Conservation (phyloP, 2,888 invertebrate genomes). For the Apeira syringaria region DNA sequence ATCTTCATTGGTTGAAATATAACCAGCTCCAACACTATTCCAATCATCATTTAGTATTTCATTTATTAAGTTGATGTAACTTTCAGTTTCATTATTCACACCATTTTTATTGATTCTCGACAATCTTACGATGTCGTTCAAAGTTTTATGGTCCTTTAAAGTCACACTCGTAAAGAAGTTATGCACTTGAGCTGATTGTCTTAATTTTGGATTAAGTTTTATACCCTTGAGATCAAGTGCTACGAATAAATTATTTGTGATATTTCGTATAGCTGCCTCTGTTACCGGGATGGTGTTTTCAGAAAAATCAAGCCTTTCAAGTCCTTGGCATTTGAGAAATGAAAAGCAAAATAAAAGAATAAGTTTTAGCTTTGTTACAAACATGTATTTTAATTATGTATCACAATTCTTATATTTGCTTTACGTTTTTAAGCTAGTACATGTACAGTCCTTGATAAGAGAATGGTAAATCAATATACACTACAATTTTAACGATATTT, state of each 20-base stretch:
- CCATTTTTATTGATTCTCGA: slow-evolving; percentile 41
- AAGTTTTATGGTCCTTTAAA: slow-evolving; percentile 43
- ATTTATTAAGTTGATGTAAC: slow-evolving; percentile 49
- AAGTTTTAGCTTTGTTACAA: slow-evolving; percentile 24
- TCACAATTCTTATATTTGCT: background rate
- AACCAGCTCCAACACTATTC: slow-evolving; percentile 20
- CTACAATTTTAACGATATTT: slow-evolving; percentile 5
- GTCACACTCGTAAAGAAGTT: slow-evolving; percentile 52
- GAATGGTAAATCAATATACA: slow-evolving; percentile 7
- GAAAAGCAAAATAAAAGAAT: slow-evolving; percentile 23
- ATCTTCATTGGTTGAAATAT: slow-evolving; percentile 31
- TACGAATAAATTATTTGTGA: slow-evolving; percentile 49
- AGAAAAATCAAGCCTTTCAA: slow-evolving; percentile 38
- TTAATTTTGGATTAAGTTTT: slow-evolving; percentile 37
- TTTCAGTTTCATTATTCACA: slow-evolving; percentile 37
- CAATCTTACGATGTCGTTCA: slow-evolving; percentile 46
- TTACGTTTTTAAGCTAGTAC: background rate
- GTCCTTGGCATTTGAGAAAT: slow-evolving; percentile 25
- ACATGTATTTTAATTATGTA: slow-evolving; percentile 23
- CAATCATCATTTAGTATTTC: slow-evolving; percentile 48
- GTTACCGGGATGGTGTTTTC: slow-evolving; percentile 40
- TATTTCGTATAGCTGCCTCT: slow-evolving; percentile 42
- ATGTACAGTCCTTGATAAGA: background rate
- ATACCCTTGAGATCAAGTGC: slow-evolving; percentile 39
- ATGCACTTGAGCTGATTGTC: slow-evolving; percentile 48